Conservation (phyloP, 2,797 vertebrate genomes). For the Tadarida brasiliensis region DNA sequence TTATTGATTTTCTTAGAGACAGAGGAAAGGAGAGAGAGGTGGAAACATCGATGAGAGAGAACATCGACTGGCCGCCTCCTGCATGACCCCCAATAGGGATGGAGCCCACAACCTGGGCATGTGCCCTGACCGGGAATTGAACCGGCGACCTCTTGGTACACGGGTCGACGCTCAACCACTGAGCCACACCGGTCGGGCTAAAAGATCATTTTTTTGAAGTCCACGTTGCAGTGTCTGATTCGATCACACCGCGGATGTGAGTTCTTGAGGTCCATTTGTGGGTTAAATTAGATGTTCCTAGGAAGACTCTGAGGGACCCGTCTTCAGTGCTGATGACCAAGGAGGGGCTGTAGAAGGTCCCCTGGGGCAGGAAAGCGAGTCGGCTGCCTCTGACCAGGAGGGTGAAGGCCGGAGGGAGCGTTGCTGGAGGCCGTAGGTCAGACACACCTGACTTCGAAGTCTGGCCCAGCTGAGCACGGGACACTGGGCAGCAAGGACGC, state of each 20-base stretch:
- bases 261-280: neutral
- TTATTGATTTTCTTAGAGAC: no score
- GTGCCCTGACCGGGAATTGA: no score
- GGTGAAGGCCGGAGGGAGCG: neutral
- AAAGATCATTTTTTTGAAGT: neutral
- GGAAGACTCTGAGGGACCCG: neutral
- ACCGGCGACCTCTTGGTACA: no score
- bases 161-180: no score
- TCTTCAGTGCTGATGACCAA: neutral
- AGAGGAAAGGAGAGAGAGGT: no score
- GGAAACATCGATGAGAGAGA: no score
- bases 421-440: neutral
- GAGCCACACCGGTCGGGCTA: no score
- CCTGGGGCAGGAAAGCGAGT: neutral
- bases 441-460: neutral
- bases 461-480: accelerated
- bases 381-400: neutral
- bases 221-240: neutral
- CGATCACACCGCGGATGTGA: neutral
- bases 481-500: neutral
- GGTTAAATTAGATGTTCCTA: neutral
- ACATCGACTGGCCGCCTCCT: no score
- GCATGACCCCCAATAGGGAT: no score
- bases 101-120: no score
- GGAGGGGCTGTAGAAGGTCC: neutral